These are phyloP conservation scores for Zaprionus kolodkinae DNA, from an alignment of 1,140 invertebrate genomes.

Conservation along the genomic window DNA sequence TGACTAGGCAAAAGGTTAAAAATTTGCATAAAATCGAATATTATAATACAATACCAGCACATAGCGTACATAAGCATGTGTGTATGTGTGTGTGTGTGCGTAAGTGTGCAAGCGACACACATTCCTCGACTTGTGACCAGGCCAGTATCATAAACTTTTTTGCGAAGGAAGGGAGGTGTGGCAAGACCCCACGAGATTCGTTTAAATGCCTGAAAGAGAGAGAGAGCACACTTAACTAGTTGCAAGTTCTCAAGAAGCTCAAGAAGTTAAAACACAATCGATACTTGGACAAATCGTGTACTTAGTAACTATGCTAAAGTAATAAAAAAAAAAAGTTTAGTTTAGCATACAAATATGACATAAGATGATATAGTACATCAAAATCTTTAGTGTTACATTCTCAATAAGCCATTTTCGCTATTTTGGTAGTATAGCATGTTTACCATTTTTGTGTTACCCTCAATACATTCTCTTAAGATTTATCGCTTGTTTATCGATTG, in stretches of 20 bases:
- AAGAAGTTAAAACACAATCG: background rate
- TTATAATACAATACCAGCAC: slow-evolving; percentile 47
- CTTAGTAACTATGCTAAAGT: background rate
- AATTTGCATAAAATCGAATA: slow-evolving; percentile 80
- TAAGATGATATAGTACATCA: background rate
- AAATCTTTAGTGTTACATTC: too few relatives aligned
- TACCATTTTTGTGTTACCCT: background rate
- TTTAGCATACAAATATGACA: background rate
- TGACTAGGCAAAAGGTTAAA: slow-evolving; percentile 65
- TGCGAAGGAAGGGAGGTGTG: slow-evolving; percentile 16
- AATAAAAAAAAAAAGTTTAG: background rate
- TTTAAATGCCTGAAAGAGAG: slow-evolving; percentile 20
- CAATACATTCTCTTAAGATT: background rate
- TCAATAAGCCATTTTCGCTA: background rate
- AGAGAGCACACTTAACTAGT: slow-evolving; percentile 15
- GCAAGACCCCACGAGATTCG: slow-evolving; percentile 20
- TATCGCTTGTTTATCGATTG: background rate
- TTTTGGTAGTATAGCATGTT: slow-evolving; percentile 1
- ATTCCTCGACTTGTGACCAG: slow-evolving; percentile 41
- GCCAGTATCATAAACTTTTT: slow-evolving; percentile 55
- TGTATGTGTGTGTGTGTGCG: slow-evolving; percentile 21
- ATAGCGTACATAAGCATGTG: slow-evolving; percentile 4
- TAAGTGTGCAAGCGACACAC: slow-evolving; percentile 48
- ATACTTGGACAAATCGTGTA: background rate
- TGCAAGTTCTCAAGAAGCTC: slow-evolving; percentile 24